phyloP scores from a whole-genome alignment of 2,888 invertebrate species.

The Andrena chrysosceles region DNA sequence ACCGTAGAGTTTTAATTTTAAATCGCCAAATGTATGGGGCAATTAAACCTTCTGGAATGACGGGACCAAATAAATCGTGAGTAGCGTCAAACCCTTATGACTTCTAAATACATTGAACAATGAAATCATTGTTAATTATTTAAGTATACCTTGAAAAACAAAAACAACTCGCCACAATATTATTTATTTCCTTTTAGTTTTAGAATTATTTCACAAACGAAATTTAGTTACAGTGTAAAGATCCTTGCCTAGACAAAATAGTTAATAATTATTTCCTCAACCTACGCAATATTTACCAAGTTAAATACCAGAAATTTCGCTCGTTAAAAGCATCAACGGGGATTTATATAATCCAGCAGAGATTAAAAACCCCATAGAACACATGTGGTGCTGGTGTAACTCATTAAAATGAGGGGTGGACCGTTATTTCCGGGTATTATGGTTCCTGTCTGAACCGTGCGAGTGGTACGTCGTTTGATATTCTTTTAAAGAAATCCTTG shows the following conservation, averaged over 20 bases:
- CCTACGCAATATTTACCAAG: not conserved
- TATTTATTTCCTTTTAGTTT: not conserved
- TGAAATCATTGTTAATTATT: no score
- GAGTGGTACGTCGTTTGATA: not conserved
- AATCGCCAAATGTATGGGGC: no score
- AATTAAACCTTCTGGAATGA: no score
- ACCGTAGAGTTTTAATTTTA: no score
- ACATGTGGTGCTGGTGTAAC: conserved; percentile 4
- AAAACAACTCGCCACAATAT: no score
- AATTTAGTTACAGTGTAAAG: not conserved
- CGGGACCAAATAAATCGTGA: no score
- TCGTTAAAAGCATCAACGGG: conserved; percentile 3
- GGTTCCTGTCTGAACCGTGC: not conserved
- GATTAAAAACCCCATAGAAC: conserved; percentile 9
- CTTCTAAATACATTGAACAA: no score
- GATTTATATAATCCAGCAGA: conserved; percentile 18
- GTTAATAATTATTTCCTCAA: conserved; percentile 1
- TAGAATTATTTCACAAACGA: not conserved
- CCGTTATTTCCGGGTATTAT: conserved; percentile 24
- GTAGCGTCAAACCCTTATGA: no score
- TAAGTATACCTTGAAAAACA: no score
- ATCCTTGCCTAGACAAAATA: not conserved
- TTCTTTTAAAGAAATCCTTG: not conserved
- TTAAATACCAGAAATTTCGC: not conserved
- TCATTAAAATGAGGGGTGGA: conserved; percentile 29